These are phyloP conservation scores for Alviniconcha marisindica DNA, from an alignment of 1,140 invertebrate species.

Conservation along the genomic window DNA sequence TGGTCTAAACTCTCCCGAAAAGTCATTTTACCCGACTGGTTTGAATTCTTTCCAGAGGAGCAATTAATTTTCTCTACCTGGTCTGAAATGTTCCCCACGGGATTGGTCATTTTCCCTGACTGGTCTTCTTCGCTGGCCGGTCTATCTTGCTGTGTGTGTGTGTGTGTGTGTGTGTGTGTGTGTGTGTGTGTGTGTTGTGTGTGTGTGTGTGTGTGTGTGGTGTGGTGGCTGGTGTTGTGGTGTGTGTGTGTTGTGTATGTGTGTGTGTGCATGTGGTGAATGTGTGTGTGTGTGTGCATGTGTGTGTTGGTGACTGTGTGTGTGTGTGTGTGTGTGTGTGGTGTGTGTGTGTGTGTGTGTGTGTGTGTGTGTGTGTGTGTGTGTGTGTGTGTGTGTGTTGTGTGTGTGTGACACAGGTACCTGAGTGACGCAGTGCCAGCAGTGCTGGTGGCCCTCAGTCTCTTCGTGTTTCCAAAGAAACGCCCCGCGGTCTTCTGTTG, in stretches of 20 bases:
- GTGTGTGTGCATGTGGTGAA: conserved; percentile 14
- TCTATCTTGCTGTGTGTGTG: too few species aligned
- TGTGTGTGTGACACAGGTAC: conserved; percentile 58
- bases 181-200: neutral
- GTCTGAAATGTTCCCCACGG: neutral
- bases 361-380: neutral
- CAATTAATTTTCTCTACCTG: conserved; percentile 17
- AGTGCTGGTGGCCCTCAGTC: conserved; percentile 48
- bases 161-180: conserved; percentile 32
- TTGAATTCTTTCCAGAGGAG: conserved; percentile 66
- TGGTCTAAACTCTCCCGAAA: too few species aligned
- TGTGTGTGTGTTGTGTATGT: conserved; percentile 40
- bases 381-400: neutral
- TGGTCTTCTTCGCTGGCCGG: too few species aligned
- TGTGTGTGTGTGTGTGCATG: neutral
- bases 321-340: too few species aligned
- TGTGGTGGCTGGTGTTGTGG: too few species aligned
- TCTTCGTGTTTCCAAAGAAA: conserved; percentile 53
- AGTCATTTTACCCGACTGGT: conserved; percentile 88
- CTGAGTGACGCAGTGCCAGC: conserved; percentile 64
- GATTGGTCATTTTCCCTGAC: neutral
- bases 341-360: too few species aligned
- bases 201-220: conserved; percentile 35
- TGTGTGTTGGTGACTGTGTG: too few species aligned
- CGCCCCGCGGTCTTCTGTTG: conserved; percentile 38